Evolutionary conservation across 2,797 vertebrate genomes (phyloP).

Genomic region (Thaleichthys pacificus): DNA sequence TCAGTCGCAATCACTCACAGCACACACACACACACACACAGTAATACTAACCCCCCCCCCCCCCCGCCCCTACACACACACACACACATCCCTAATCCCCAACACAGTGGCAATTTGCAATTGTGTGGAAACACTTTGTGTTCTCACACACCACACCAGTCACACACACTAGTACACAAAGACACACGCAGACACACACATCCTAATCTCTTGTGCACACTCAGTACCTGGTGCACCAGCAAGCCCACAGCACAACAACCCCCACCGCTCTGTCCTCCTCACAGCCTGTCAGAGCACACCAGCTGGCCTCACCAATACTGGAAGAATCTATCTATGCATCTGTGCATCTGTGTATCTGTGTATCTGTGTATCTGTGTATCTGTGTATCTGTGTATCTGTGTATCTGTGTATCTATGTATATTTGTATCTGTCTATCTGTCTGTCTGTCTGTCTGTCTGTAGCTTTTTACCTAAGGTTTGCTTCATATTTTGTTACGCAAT

Average conservation of each 20-base stretch:
- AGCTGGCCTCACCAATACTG: conserved; percentile 3
- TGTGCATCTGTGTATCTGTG: background rate
- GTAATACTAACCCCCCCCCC: too few relatives aligned
- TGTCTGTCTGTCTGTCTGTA: too few relatives aligned
- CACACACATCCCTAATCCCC: conserved; percentile 40
- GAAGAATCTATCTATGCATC: background rate
- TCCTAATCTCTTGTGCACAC: background rate
- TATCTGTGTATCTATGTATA: too few relatives aligned
- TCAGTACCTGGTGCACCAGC: conserved; percentile 58
- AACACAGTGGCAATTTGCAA: conserved; percentile 27
- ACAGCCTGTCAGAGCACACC: background rate
- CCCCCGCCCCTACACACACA: background rate
- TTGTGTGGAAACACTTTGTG: background rate
- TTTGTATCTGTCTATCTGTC: too few relatives aligned
- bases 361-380: background rate
- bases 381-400: background rate
- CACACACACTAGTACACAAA: conserved; percentile 6
- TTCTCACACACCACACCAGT: conserved; percentile 16
- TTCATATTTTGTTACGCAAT: too few relatives aligned
- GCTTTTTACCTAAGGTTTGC: too few relatives aligned
- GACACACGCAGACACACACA: conserved; percentile 6
- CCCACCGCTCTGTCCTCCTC: conserved; percentile 17
- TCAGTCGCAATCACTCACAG: conserved; percentile 78
- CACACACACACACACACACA: conserved; percentile 33
- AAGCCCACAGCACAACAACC: conserved; percentile 40